Conservation (phyloP, 2,888 invertebrate species). For the Pyrrhia umbra region DNA sequence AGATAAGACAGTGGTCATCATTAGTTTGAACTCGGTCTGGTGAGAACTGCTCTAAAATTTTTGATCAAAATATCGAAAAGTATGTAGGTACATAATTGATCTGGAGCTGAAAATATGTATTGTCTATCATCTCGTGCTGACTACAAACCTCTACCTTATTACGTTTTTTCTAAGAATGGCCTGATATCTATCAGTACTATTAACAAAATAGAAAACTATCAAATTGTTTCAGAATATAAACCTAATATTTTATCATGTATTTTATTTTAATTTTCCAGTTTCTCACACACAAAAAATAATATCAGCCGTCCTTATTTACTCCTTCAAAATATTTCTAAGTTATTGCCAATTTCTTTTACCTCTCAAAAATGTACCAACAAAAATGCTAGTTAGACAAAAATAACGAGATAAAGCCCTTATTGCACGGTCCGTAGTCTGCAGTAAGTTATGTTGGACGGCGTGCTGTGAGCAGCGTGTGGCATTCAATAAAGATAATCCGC, state of each 20-base stretch:
- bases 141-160: too few species aligned
- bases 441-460: constrained; percentile 68
- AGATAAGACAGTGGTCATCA: not conserved
- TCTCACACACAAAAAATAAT: not conserved
- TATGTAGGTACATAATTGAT: too few species aligned
- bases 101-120: too few species aligned
- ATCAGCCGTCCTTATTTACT: not conserved
- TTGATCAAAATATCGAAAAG: too few species aligned
- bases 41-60: not conserved
- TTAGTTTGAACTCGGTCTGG: not conserved
- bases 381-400: constrained; percentile 57
- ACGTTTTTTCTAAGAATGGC: too few species aligned
- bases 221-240: not conserved
- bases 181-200: too few species aligned
- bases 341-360: constrained; percentile 35
- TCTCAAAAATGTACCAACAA: constrained; percentile 42
- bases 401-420: constrained; percentile 58
- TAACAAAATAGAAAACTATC: not conserved
- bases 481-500: constrained; percentile 87
- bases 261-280: not conserved
- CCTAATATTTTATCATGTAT: not conserved
- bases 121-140: too few species aligned
- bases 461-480: constrained; percentile 86
- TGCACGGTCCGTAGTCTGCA: constrained; percentile 59
- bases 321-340: constrained; percentile 25